Base-by-base conservation (phyloP, 1,140 invertebrate genomes). In the Drosophila hydei region DNA sequence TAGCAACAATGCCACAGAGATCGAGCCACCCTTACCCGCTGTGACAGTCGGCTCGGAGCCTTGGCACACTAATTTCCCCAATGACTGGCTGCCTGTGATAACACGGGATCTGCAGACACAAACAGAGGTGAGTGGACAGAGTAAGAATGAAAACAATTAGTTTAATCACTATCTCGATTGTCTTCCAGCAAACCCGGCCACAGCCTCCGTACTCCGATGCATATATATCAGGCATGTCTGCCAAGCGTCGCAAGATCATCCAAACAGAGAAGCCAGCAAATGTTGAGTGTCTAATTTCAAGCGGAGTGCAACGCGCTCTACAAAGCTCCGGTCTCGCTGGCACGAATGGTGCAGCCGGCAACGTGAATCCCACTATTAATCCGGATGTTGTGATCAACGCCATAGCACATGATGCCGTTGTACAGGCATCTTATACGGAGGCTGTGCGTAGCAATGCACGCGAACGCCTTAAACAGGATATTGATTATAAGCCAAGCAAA, bases 1-100 rank as follows among this genome's bases (percentile, higher is more conserved):
- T n/a, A n/a, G n/a, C n/a, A n/a, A n/a, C n/a, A 67, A 21, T 38
- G 62, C 65, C 2, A 56, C 73, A n/a, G 73, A 59, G 43, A n/a
- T 45, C 16, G 60, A 68, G n/a, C 21, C 51, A n/a, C 77, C 91
- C 0, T 69, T 94, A 38, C 93, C 93, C 5, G 84, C 91, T 60
- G 92, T 94, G 14, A 89, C 92, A 5, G 75, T 93, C 18, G 93
- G 93, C 23, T 92, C 93, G 4, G 93, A 94, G 75, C 68, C 91
- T 0, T 94, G 94, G 94, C 94, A 94, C 79, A 90, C 67, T 62
- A 91, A 92, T 68, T 92, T 94, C 25, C 93, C 93, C 16, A 83
- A 92, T 52, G 95, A 96, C 45, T 97, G 96, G 96, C 94, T 97
- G 18, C 96, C 96, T 3, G 95, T 96, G 51, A 96, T 97, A 52